phyloP scores from a whole-genome alignment of 2,888 invertebrate species.

The Eupithecia pulchellata region DNA sequence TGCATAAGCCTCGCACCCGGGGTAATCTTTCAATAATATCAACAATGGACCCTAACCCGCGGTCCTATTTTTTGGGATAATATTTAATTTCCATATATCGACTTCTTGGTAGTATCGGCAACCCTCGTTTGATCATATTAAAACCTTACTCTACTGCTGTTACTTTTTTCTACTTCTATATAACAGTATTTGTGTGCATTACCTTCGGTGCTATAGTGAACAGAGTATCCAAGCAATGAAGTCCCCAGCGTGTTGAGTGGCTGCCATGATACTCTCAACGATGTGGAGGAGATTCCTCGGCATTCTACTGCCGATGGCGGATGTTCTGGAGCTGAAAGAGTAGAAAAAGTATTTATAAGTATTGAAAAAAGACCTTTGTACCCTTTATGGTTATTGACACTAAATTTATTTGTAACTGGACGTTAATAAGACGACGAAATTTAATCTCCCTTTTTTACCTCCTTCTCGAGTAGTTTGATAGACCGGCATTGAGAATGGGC shows the following conservation, averaged over 20 bases:
- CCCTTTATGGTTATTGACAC: no score
- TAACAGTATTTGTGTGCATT: background rate
- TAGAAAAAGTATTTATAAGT: background rate
- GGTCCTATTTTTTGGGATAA: no score
- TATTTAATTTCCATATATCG: no score
- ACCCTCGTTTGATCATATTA: no score
- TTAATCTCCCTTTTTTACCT: no score
- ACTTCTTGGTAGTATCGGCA: no score
- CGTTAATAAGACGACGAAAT: no score
- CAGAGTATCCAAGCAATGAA: conserved; percentile 91
- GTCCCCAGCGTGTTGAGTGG: conserved; percentile 89
- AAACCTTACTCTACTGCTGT: background rate
- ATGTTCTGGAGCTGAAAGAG: conserved; percentile 89
- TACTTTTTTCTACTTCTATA: background rate
- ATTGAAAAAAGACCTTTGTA: no score
- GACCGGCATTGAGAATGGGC: conserved; percentile 91
- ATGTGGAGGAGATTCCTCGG: conserved; percentile 90
- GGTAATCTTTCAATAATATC: no score
- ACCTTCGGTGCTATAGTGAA: conserved; percentile 89
- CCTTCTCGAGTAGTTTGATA: conserved; percentile 94
- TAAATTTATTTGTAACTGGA: no score
- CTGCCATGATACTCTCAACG: conserved; percentile 91
- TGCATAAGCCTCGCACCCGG: no score
- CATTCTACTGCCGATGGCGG: conserved; percentile 91
- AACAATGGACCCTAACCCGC: no score